phyloP scores from a whole-genome alignment of 2,797 vertebrate genomes.

The Sebastiscus albofasciatus region DNA sequence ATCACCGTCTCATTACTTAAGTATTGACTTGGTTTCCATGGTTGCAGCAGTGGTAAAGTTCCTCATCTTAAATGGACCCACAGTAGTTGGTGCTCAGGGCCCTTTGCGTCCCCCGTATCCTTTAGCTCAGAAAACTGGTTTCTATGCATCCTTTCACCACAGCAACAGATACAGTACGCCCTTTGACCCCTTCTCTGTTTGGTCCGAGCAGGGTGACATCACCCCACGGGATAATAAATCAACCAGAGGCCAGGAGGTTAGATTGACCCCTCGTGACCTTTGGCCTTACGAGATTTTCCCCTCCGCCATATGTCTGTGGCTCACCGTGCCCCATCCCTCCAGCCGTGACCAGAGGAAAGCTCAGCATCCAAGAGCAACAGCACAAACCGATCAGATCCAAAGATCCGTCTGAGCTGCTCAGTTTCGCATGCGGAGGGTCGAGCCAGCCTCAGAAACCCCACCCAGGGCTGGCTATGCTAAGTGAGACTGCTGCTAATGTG shows the following conservation, averaged over 20 bases:
- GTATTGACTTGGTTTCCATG: constrained; percentile 25
- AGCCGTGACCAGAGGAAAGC: constrained; percentile 30
- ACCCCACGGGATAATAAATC: constrained; percentile 71
- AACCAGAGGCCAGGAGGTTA: constrained; percentile 67
- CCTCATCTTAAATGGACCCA: background rate
- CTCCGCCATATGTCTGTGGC: constrained; percentile 66
- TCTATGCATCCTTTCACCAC: constrained; percentile 29
- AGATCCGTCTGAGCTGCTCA: constrained; percentile 48
- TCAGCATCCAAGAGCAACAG: constrained; percentile 55
- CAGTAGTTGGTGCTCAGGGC: background rate
- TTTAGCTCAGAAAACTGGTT: constrained; percentile 21
- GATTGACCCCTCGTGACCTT: constrained; percentile 69
- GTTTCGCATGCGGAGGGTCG: constrained; percentile 52
- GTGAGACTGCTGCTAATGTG: constrained; percentile 50
- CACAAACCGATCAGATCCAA: constrained; percentile 38
- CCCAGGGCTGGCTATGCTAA: constrained; percentile 39
- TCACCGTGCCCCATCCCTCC: constrained; percentile 14
- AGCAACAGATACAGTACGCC: constrained; percentile 64
- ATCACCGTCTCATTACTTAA: constrained; percentile 27
- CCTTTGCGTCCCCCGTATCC: constrained; percentile 1
- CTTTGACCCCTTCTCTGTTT: constrained; percentile 60
- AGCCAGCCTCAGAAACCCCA: constrained; percentile 38
- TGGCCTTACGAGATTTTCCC: constrained; percentile 61
- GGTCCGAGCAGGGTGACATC: constrained; percentile 55
- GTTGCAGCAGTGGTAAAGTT: constrained; percentile 8